Evolutionary conservation across 2,113 vertebrate species (phyloP), one percentile per base, ranked within the genome.

Genomic region (Piprites chloris): DNA sequence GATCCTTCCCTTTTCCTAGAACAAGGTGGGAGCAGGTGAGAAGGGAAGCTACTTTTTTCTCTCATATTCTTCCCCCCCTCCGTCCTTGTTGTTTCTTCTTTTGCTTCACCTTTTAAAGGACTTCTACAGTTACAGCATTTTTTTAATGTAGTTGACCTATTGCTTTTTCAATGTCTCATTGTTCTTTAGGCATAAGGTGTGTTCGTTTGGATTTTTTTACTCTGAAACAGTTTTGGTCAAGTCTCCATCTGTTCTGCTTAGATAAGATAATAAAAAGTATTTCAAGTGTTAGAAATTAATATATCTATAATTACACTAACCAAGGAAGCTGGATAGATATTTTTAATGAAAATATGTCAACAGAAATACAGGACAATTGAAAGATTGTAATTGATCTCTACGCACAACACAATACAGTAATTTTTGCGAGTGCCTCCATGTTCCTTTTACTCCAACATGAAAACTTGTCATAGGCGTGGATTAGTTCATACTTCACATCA

Each of bases 91-190:
- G 30, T 80, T 59, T 59, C 56, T 92, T 90, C 37, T 95, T 87
- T 85, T 85, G 24, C 39, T 83, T 86, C 61, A 76, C 22, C 9
- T 27, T 92, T 92, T 88, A 33, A 87, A 94, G n/a, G 62, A 61
- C 32, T 90, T 90, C 19, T 69, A 65, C 9, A n/a, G 44, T 56
- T 68, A 44, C 14, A 62, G 14, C 2, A 7, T 65, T 82, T 58
- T 23, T 59, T 58, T 58, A 14, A 33, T 26, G 18, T 82, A 47
- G 35, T n/a, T 63, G 32, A 71, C 23, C 12, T 82, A 1, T 47
- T 83, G 5, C 4, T 0, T 2, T 91, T 69, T n/a, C 20, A 1
- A 0, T 52, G 12, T 59, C 23, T 87, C 17, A 5, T 59, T 77
- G 18, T 81, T 86, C 39, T 67, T 89, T 23, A 63, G 44, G 33